Conservation (phyloP, 2,888 invertebrate species). For the Tholera decimalis region DNA sequence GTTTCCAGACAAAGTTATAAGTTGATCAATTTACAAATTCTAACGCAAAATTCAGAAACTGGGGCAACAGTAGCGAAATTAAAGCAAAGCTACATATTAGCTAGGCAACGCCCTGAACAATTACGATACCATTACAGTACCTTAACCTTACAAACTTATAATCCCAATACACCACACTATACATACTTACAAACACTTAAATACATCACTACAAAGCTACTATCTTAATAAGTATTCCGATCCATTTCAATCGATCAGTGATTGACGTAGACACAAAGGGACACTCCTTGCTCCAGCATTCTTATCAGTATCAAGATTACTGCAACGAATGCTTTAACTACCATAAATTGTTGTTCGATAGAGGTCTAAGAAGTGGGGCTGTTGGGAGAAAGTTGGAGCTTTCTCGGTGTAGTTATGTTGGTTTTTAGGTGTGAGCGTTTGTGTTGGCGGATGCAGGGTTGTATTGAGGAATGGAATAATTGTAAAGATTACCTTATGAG, state of each 20-base stretch:
- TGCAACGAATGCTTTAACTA: slow-evolving; percentile 54
- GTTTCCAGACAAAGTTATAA: no score
- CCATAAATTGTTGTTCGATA: slow-evolving; percentile 57
- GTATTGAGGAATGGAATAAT: slow-evolving; percentile 19
- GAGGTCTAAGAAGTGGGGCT: slow-evolving; percentile 43
- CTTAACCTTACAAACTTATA: slow-evolving; percentile 3
- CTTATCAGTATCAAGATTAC: slow-evolving; percentile 80
- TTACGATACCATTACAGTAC: background rate
- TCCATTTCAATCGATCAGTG: slow-evolving; percentile 77
- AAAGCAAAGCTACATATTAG: background rate
- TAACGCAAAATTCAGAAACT: no score
- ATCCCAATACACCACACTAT: slow-evolving; percentile 2
- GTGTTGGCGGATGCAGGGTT: slow-evolving; percentile 51
- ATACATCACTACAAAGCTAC: slow-evolving; percentile 46
- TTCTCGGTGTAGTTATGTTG: slow-evolving; percentile 48
- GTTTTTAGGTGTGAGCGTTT: slow-evolving; percentile 48
- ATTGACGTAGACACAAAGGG: slow-evolving; percentile 79
- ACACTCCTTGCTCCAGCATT: slow-evolving; percentile 75
- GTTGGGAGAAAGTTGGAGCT: slow-evolving; percentile 48
- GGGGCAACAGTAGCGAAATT: background rate
- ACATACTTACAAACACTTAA: slow-evolving; percentile 21
- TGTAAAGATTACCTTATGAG: no score
- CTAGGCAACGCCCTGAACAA: background rate
- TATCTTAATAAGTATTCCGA: slow-evolving; percentile 67
- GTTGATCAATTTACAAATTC: no score